Conservation (phyloP, 2,113 vertebrate genomes). For the Urocynchramus pylzowi region DNA sequence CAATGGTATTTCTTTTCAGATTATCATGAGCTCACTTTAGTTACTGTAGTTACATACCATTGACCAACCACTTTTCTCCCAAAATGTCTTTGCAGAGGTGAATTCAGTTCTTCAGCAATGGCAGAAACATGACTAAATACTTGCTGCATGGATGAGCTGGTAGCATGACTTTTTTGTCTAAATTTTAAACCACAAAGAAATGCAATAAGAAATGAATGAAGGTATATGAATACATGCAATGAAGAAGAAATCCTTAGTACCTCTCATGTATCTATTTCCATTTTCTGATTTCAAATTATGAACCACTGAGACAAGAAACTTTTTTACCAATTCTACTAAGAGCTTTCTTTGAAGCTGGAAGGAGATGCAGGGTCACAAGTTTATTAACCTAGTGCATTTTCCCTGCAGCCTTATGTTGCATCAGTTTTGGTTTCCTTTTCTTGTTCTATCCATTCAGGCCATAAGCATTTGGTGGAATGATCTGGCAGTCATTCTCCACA, state of each 20-base stretch:
- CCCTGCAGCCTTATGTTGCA: not conserved
- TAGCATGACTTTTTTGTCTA: not conserved
- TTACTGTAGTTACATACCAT: not conserved
- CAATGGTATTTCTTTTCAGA: not conserved
- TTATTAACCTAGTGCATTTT: not conserved
- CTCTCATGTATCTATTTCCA: not conserved
- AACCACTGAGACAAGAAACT: not conserved
- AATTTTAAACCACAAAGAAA: not conserved
- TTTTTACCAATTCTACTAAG: not conserved
- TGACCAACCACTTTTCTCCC: not conserved
- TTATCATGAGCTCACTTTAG: not conserved
- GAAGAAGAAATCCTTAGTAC: not conserved
- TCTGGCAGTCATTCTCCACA: not conserved
- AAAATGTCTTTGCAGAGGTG: not conserved
- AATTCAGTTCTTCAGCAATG: not conserved
- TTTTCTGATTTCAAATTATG: not conserved
- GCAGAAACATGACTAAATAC: not conserved
- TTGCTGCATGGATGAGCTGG: not conserved
- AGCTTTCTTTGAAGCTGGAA: not conserved
- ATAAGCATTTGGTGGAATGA: not conserved
- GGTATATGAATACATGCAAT: not conserved
- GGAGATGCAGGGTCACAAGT: not conserved
- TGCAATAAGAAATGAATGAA: not conserved
- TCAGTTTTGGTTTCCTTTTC: not conserved
- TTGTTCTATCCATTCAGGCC: not conserved